phyloP scores from a whole-genome alignment of 2,113 vertebrate species.

The Charadrius vociferus region DNA sequence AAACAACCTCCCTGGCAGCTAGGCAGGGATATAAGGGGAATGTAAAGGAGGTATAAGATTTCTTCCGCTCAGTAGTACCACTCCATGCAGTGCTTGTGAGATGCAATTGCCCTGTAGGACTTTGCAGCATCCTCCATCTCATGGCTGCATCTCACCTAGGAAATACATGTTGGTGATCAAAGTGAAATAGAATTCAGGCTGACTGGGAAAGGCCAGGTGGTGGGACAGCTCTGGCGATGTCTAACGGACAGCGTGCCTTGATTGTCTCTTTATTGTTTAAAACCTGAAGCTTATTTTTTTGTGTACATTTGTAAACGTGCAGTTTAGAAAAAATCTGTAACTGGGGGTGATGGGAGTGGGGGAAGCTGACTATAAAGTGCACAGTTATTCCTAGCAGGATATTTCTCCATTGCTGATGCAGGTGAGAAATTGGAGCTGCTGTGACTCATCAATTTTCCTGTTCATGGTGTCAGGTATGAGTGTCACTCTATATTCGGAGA shows the following conservation, averaged over 20 bases:
- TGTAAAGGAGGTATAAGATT: neutral
- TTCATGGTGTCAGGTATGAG: constrained; percentile 12
- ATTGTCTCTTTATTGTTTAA: neutral
- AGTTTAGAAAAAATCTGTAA: neutral
- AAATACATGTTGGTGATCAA: neutral
- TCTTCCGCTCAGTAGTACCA: neutral
- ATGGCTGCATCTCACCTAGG: neutral
- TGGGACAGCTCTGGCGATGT: neutral
- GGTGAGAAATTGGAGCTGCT: neutral
- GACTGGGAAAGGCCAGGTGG: neutral
- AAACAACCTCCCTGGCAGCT: neutral
- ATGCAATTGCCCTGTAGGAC: neutral
- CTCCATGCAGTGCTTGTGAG: accelerated
- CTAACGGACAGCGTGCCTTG: neutral
- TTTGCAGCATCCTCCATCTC: neutral
- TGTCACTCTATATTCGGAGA: neutral
- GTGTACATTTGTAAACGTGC: neutral
- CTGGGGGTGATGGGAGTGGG: neutral
- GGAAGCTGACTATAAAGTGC: neutral
- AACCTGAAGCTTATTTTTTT: neutral
- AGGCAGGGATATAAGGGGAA: neutral
- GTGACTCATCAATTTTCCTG: constrained; percentile 51
- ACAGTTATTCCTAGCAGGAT: neutral
- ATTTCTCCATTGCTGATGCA: neutral
- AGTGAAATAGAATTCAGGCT: neutral